A percentile compares a stretch with the other conserved stretches of the same genome.
Evolutionary conservation across 2,113 vertebrate species (phyloP).

Genomic region (Tetrax tetrax): DNA sequence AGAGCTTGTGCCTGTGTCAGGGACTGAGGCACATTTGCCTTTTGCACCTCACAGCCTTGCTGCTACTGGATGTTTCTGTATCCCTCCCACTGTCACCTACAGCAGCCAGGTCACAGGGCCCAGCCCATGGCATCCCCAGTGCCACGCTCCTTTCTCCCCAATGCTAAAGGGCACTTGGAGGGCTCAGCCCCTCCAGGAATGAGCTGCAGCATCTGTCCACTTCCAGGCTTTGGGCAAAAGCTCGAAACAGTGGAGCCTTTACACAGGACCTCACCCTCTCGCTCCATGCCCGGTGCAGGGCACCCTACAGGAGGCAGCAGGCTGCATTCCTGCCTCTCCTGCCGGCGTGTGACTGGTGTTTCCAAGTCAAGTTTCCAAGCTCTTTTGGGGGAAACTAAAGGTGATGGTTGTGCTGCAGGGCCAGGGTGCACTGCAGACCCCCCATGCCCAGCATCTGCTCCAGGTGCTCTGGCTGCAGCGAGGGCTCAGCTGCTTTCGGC

Average conservation of each 20-base stretch:
- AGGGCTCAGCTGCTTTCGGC: not conserved
- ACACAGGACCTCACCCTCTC: not conserved
- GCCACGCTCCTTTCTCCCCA: not conserved
- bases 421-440: not conserved
- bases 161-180: not conserved
- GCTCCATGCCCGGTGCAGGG: not conserved
- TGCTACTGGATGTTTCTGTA: not conserved
- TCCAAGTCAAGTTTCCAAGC: not conserved
- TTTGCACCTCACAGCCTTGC: not conserved
- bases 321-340: not conserved
- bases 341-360: not conserved
- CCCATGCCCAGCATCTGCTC: not conserved
- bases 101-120: not conserved
- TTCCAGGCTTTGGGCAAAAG: not conserved
- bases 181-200: not conserved
- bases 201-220: not conserved
- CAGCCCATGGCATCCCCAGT: not conserved
- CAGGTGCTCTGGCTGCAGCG: accelerated
- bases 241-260: not conserved
- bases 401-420: not conserved
- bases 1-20: not conserved
- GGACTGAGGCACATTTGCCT: not conserved
- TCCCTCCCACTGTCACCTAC: not conserved
- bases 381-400: not conserved
- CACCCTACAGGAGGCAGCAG: accelerated